These are phyloP conservation scores for Agapornis roseicollis DNA, from an alignment of 2,113 vertebrate species.

Conservation along the genomic window DNA sequence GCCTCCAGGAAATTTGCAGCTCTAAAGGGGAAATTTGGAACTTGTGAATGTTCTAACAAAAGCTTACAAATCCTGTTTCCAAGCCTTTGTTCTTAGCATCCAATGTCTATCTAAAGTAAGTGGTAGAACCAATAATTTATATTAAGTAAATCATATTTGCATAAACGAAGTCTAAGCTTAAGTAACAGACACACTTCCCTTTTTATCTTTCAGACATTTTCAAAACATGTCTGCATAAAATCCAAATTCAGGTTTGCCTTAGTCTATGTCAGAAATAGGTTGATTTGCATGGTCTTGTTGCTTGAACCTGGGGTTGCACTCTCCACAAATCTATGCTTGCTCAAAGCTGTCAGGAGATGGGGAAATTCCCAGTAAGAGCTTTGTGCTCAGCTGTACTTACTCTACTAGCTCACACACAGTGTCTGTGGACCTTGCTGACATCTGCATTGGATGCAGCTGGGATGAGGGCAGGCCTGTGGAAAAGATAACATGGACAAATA, in stretches of 20 bases:
- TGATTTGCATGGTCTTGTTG: not conserved
- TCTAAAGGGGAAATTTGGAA: not conserved
- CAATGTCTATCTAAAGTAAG: not conserved
- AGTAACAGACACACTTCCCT: not conserved
- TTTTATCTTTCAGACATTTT: not conserved
- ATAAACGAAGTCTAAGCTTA: not conserved
- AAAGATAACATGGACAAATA: not conserved
- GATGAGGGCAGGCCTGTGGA: not conserved
- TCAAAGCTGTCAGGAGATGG: not conserved
- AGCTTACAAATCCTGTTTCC: not conserved
- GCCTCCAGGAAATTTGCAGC: slow-evolving; percentile 17
- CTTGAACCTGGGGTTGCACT: not conserved
- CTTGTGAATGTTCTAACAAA: not conserved
- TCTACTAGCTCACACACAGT: not conserved
- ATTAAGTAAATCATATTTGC: not conserved
- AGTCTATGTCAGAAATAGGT: not conserved
- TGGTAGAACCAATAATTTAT: not conserved
- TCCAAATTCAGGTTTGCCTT: not conserved
- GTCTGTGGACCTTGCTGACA: not conserved
- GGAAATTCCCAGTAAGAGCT: not conserved
- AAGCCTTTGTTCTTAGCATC: not conserved
- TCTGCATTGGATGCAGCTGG: not conserved
- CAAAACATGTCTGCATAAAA: not conserved
- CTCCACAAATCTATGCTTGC: not conserved
- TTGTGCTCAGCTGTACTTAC: not conserved